Conservation (phyloP, 2,888 invertebrate genomes). For the Cremastinae sp. region DNA sequence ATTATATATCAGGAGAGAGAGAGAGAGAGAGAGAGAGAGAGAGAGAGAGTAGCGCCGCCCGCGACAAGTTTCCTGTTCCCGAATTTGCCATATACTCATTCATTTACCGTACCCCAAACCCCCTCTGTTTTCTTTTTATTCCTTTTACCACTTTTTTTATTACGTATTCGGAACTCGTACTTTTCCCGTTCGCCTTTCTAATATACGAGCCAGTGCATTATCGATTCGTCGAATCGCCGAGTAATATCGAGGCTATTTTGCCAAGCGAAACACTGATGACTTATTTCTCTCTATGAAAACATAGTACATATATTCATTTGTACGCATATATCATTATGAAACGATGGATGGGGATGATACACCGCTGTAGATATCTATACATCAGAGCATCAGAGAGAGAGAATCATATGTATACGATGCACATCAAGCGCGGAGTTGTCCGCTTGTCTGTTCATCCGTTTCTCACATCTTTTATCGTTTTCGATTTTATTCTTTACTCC, state of each 20-base stretch:
- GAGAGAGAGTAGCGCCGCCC: no score
- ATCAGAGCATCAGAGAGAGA: no score
- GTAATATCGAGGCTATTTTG: slow-evolving; percentile 65
- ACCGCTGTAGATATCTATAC: no score
- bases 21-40: no score
- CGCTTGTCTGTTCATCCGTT: no score
- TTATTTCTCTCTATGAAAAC: not conserved
- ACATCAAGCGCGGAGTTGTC: no score
- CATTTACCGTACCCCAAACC: not conserved
- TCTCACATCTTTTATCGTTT: no score
- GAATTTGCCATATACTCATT: slow-evolving; percentile 58
- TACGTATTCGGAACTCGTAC: slow-evolving; percentile 21
- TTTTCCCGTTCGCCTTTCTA: slow-evolving; percentile 46
- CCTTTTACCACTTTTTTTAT: slow-evolving; percentile 14
- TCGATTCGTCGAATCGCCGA: slow-evolving; percentile 68
- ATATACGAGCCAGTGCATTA: slow-evolving; percentile 77
- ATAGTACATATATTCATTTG: not conserved
- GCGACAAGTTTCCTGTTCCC: no score
- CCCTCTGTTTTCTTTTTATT: not conserved
- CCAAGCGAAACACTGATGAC: slow-evolving; percentile 66
- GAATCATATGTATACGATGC: no score
- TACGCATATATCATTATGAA: not conserved
- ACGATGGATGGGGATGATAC: no score
- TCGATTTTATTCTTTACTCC: no score
- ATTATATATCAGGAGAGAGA: slow-evolving; percentile 59